A percentile compares a stretch with the other conserved stretches of the same genome.
These are phyloP conservation scores for Brachionus sp. DNA, from an alignment of 1,140 invertebrate genomes.

Conservation along the genomic window DNA sequence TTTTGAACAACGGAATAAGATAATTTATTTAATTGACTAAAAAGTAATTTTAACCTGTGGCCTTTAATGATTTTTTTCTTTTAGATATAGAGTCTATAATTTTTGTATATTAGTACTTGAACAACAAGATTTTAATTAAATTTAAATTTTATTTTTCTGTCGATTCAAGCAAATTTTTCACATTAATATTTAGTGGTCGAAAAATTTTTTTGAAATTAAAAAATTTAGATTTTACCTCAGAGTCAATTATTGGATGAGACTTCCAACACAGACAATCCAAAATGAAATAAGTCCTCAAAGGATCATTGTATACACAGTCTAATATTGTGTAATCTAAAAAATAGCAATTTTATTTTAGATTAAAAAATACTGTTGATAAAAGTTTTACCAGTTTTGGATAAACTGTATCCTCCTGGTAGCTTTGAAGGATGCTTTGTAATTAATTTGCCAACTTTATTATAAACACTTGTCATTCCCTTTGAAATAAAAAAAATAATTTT, in stretches of 20 bases:
- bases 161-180: too few species aligned
- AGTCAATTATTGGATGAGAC: constrained; percentile 52
- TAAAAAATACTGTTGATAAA: background rate
- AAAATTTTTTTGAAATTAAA: too few species aligned
- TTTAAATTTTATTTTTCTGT: too few species aligned
- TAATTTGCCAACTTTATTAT: constrained; percentile 67
- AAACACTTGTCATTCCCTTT: constrained; percentile 65
- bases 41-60: too few species aligned
- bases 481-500: background rate
- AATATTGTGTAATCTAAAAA: constrained; percentile 63
- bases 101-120: too few species aligned
- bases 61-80: too few species aligned
- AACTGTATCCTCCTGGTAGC: constrained; percentile 71
- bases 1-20: too few species aligned
- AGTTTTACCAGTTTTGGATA: background rate
- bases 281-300: constrained; percentile 68
- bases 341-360: background rate
- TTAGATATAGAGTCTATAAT: too few species aligned
- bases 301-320: constrained; percentile 73
- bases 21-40: too few species aligned
- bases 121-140: too few species aligned
- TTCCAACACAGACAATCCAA: constrained; percentile 80
- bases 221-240: too few species aligned
- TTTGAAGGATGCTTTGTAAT: constrained; percentile 65
- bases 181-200: too few species aligned